Percentiles rank a stretch among this genome's conserved stretches.
These are phyloP conservation scores for Tachystola acroxantha DNA, from an alignment of 2,888 invertebrate genomes.

Conservation along the genomic window DNA sequence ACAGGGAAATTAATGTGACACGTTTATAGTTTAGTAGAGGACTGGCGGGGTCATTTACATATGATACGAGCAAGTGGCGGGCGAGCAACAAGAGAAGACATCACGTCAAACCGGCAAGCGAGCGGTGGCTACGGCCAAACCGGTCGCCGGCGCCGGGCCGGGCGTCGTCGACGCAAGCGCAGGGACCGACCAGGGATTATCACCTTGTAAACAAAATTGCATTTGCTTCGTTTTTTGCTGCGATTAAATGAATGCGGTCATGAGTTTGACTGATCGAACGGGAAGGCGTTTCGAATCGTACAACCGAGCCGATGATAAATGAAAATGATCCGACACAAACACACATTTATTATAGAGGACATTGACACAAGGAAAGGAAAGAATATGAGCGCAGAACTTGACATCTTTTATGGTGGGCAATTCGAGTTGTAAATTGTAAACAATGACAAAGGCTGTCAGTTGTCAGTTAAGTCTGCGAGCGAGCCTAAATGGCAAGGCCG, in stretches of 20 bases:
- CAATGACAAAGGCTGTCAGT: conserved; percentile 25
- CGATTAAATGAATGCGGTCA: conserved; percentile 21
- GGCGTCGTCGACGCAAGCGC: conserved; percentile 32
- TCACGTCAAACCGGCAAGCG: conserved; percentile 71
- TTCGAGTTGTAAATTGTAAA: conserved; percentile 11
- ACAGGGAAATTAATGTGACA: neutral
- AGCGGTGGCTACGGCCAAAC: conserved; percentile 67
- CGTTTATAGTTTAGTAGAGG: conserved; percentile 27
- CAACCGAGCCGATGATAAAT: conserved; percentile 6
- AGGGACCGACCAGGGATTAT: conserved; percentile 55
- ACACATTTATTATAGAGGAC: conserved; percentile 7
- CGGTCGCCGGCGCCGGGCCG: conserved; percentile 73
- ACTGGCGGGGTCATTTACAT: conserved; percentile 69
- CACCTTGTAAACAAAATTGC: conserved; percentile 73
- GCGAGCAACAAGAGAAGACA: conserved; percentile 67
- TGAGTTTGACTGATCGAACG: conserved; percentile 22
- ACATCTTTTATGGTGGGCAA: neutral
- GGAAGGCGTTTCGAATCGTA: conserved; percentile 21
- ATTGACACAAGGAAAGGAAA: conserved; percentile 11
- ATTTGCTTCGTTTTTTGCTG: conserved; percentile 46
- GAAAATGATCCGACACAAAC: conserved; percentile 5
- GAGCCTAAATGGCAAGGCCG: conserved; percentile 33
- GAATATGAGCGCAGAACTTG: neutral
- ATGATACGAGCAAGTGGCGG: conserved; percentile 56
- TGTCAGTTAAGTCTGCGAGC: conserved; percentile 15